These are phyloP conservation scores for Geophilus truncorum DNA, from an alignment of 2,888 invertebrate species.

Conservation along the genomic window DNA sequence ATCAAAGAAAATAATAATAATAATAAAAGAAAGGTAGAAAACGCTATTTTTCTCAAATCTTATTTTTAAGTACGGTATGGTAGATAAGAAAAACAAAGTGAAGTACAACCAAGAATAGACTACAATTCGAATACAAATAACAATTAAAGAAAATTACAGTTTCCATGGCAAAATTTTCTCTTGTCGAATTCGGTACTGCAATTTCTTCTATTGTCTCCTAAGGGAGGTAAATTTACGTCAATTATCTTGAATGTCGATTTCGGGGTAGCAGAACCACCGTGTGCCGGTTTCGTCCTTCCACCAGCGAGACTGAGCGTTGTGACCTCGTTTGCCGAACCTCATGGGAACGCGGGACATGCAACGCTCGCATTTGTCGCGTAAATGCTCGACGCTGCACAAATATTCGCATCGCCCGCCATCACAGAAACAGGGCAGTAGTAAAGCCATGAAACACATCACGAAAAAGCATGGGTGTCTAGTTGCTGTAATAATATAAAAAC, in stretches of 20 bases:
- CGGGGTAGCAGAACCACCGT: background rate
- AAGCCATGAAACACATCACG: background rate
- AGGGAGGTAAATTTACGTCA: background rate
- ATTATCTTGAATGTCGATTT: background rate
- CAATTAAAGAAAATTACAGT: background rate
- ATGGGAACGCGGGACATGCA: constrained; percentile 29
- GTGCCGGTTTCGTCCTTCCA: constrained; percentile 3
- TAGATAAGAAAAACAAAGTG: background rate
- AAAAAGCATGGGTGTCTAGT: background rate
- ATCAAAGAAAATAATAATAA: background rate
- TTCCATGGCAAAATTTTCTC: background rate
- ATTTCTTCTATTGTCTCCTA: no score
- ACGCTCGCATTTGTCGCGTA: constrained; percentile 28
- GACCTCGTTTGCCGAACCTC: constrained; percentile 14
- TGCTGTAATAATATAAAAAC: background rate
- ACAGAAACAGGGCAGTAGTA: background rate
- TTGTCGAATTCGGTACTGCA: no score
- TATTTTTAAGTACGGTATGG: background rate
- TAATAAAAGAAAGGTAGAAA: background rate
- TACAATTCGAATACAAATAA: background rate
- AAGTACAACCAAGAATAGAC: background rate
- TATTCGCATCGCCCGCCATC: background rate
- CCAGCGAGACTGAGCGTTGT: background rate
- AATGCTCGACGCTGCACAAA: constrained; percentile 17
- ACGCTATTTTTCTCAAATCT: background rate